Evolutionary conservation across 2,797 vertebrate genomes (phyloP), one percentile per base, ranked within the genome.

Genomic region (Chloroceryle amazona): DNA sequence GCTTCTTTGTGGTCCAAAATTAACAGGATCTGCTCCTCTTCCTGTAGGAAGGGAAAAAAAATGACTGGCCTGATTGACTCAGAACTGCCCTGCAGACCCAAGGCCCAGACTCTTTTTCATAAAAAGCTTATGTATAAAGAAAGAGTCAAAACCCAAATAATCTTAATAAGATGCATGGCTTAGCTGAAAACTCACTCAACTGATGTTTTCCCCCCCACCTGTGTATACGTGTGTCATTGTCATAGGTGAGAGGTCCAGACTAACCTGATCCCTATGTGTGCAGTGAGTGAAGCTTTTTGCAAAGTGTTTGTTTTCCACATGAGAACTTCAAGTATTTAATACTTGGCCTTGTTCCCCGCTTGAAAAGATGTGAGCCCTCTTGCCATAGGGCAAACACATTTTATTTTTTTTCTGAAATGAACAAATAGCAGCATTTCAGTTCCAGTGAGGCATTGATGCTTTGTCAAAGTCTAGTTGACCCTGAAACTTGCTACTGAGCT

Each of bases 221-320:
- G 12, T 2, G 0, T 39, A 23, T 7, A 31, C 2, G 3, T 16
- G 14, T 20, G 26, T 26, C 41, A 11, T 26, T 5, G 3, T 26
- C 47, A 11, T 1, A 52, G 35, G 6, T 16, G 31, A 31, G 35
- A 66, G 15, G 5, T 47, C 35, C 72, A 44, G 29, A 11, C 37
- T 67, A 73, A 75, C 35, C 25, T 0, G 0, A 29, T 55, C 39
- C n/a, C 39, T 28, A 37, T 33, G 2, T 0, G 0, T 86, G 52
- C 39, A 31, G 23, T 4, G 35, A 25, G 8, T 29, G 61, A 89
- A 52, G 9, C 10, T 6, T 74, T 93, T 57, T 22, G 23, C 46
- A 58, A 65, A 73, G 8, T 42, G 63, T 5, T 62, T 62, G 13
- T 72, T 67, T 80, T 55, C n/a, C 17, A 13, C 15, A 4, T 9